Evolutionary conservation across 2,888 invertebrate species (phyloP).

Genomic region (Pheosia gnoma): DNA sequence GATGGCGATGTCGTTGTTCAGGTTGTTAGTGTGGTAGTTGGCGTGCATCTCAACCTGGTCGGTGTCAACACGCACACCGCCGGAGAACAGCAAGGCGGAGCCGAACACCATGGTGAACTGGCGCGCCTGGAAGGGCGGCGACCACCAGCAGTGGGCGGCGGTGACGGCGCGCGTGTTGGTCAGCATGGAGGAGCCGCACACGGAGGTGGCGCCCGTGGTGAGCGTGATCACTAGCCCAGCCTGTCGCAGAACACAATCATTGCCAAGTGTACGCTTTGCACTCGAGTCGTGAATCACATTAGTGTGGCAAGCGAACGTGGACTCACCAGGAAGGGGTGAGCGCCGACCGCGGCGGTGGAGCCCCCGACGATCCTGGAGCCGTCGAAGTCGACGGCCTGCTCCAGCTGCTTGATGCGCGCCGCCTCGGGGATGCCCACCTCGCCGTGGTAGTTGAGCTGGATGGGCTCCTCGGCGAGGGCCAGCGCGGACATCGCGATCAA

Average conservation of each 20-base stretch:
- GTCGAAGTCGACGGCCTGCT: slow-evolving; percentile 39
- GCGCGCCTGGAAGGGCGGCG: slow-evolving; percentile 35
- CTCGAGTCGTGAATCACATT: neutral
- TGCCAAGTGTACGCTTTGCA: neutral
- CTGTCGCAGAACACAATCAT: slow-evolving; percentile 26
- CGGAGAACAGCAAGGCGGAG: slow-evolving; percentile 42
- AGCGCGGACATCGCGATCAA: too few species aligned
- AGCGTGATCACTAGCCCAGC: slow-evolving; percentile 52
- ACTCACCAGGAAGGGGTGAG: slow-evolving; percentile 36
- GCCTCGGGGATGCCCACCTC: slow-evolving; percentile 48
- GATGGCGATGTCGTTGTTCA: slow-evolving; percentile 50
- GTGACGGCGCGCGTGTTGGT: slow-evolving; percentile 46
- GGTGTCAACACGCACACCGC: slow-evolving; percentile 44
- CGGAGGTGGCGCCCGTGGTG: slow-evolving; percentile 39
- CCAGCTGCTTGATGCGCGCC: slow-evolving; percentile 37
- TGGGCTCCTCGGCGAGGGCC: neutral
- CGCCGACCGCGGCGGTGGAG: slow-evolving; percentile 16
- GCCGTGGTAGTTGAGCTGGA: slow-evolving; percentile 44
- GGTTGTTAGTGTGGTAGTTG: slow-evolving; percentile 29
- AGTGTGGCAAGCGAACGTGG: neutral
- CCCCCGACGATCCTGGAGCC: slow-evolving; percentile 51
- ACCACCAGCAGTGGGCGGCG: slow-evolving; percentile 57
- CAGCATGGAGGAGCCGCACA: slow-evolving; percentile 60
- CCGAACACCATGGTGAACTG: slow-evolving; percentile 45
- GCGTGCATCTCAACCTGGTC: slow-evolving; percentile 36